phyloP scores from a whole-genome alignment of 1,140 invertebrate genomes.

The Teleopsis dalmanni region DNA sequence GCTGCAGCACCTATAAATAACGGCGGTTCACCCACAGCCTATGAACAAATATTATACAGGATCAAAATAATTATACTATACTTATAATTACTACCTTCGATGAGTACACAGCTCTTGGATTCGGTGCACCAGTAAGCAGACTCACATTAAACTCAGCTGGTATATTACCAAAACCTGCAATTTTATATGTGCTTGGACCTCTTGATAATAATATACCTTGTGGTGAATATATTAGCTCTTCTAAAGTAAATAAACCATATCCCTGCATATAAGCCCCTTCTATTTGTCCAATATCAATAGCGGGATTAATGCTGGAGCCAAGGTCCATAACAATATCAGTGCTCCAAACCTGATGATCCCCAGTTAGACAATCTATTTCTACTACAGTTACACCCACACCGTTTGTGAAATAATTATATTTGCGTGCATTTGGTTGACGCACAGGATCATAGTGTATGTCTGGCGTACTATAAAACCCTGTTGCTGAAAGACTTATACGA shows the following conservation, averaged over 20 bases:
- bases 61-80: neutral
- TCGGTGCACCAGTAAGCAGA: constrained; percentile 76
- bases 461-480: constrained; percentile 80
- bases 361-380: constrained; percentile 82
- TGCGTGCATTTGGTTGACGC: constrained; percentile 57
- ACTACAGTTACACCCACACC: constrained; percentile 74
- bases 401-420: constrained; percentile 76
- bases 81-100: constrained; percentile 69
- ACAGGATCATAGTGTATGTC: constrained; percentile 68
- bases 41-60: neutral
- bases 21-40: constrained; percentile 91
- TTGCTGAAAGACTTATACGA: constrained; percentile 73
- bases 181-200: constrained; percentile 90
- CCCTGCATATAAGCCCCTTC: constrained; percentile 93
- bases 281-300: constrained; percentile 92
- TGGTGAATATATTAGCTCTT: constrained; percentile 80
- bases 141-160: constrained; percentile 89
- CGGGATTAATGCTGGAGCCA: constrained; percentile 83
- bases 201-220: constrained; percentile 71
- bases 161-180: constrained; percentile 84
- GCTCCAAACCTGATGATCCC: constrained; percentile 76
- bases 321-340: constrained; percentile 96
- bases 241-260: constrained; percentile 84
- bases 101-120: constrained; percentile 85
- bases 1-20: constrained; percentile 78